phyloP scores from a whole-genome alignment of 2,888 invertebrate genomes.

The Oxycera nigricornis region DNA sequence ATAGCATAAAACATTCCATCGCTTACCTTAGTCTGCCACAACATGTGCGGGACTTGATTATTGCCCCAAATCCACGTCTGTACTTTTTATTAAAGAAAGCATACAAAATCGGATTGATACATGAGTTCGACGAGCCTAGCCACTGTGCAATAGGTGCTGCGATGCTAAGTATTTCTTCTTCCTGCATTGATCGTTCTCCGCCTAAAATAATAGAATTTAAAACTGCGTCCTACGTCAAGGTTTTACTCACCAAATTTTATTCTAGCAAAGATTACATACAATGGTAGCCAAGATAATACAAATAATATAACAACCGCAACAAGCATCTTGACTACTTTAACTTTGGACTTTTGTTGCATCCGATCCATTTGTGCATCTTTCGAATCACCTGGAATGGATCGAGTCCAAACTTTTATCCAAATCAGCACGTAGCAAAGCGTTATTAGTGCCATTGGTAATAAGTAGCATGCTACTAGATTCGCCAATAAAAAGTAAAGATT shows the following conservation, averaged over 20 bases:
- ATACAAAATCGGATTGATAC: slow-evolving; percentile 93
- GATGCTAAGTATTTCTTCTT: slow-evolving; percentile 79
- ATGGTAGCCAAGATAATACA: slow-evolving; percentile 90
- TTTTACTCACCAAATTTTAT: slow-evolving; percentile 79
- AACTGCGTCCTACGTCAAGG: neutral
- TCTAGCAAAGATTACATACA: slow-evolving; percentile 87
- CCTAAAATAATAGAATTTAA: slow-evolving; percentile 47
- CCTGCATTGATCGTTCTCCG: slow-evolving; percentile 71
- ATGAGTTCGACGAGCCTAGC: slow-evolving; percentile 92
- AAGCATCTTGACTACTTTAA: slow-evolving; percentile 94
- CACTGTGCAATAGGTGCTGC: slow-evolving; percentile 90
- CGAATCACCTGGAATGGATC: slow-evolving; percentile 88
- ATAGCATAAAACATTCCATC: too few relatives aligned
- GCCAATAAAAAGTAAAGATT: slow-evolving; percentile 87
- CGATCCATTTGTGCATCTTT: slow-evolving; percentile 91
- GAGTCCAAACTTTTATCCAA: slow-evolving; percentile 87
- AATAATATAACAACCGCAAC: slow-evolving; percentile 92
- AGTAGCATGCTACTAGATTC: slow-evolving; percentile 88
- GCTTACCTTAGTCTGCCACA: slow-evolving; percentile 76
- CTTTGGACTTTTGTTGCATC: slow-evolving; percentile 93
- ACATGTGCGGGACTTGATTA: slow-evolving; percentile 83
- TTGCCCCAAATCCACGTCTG: slow-evolving; percentile 86
- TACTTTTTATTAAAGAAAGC: slow-evolving; percentile 96
- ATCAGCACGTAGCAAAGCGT: slow-evolving; percentile 91
- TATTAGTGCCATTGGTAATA: slow-evolving; percentile 88